Percentiles rank a stretch among this genome's conserved stretches.
Conservation (phyloP, 1,140 invertebrate genomes). For the Popillia japonica region DNA sequence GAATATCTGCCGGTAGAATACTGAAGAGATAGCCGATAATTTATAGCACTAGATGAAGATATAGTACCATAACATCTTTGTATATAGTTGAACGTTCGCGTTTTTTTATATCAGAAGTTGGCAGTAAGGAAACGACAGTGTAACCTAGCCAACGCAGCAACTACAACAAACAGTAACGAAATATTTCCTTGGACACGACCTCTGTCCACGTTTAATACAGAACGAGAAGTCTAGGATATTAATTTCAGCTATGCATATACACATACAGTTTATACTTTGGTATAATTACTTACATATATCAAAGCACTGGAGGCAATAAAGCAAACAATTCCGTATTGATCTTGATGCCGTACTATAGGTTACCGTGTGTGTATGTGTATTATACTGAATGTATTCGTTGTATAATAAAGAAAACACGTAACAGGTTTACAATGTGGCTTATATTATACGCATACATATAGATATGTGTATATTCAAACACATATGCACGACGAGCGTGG, state of each 20-base stretch:
- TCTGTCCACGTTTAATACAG: neutral
- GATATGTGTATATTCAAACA: neutral
- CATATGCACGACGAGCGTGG: neutral
- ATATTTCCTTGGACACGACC: neutral
- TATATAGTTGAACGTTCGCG: too few species aligned
- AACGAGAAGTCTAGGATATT: neutral
- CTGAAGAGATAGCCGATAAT: too few species aligned
- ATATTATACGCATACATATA: neutral
- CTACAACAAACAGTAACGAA: neutral
- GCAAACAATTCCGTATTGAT: conserved; percentile 14
- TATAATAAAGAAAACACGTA: neutral
- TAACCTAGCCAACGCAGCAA: too few species aligned
- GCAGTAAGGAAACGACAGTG: too few species aligned
- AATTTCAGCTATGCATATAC: conserved; percentile 5
- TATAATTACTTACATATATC: conserved; percentile 19
- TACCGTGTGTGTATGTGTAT: neutral
- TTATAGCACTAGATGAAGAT: too few species aligned
- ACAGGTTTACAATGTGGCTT: conserved; percentile 1
- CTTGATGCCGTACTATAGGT: neutral
- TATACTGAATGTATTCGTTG: neutral
- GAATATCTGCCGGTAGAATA: too few species aligned
- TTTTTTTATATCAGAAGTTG: too few species aligned
- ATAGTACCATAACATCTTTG: too few species aligned
- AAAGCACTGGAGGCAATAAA: conserved; percentile 14
- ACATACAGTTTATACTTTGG: conserved; percentile 1